These are phyloP conservation scores for Halictus ligatus DNA, from an alignment of 2,888 invertebrate genomes.

Conservation along the genomic window DNA sequence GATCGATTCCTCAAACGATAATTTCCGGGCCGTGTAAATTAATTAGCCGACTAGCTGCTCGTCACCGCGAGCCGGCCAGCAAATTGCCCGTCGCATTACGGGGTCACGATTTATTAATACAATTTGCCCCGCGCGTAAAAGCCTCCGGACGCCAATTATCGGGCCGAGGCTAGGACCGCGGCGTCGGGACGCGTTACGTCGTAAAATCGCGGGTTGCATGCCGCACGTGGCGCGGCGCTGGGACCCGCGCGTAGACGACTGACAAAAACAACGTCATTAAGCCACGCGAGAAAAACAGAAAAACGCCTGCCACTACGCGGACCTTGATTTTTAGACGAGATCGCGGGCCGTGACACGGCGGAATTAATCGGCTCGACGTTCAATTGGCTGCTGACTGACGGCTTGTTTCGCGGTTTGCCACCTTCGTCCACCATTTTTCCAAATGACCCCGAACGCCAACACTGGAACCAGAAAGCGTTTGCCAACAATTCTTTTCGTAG, in stretches of 20 bases:
- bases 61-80: slow-evolving; percentile 16
- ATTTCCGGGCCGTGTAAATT: slow-evolving; percentile 28
- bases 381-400: slow-evolving; percentile 18
- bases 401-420: slow-evolving; percentile 1
- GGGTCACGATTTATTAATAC: slow-evolving; percentile 77
- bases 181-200: slow-evolving; percentile 17
- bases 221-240: slow-evolving; percentile 9
- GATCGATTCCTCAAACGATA: slow-evolving; percentile 28
- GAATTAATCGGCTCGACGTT: slow-evolving; percentile 19
- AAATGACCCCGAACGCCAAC: neutral
- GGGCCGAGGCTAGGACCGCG: slow-evolving; percentile 36
- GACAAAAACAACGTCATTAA: slow-evolving; percentile 25
- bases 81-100: slow-evolving; percentile 52
- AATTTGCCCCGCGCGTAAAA: slow-evolving; percentile 77
- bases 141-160: slow-evolving; percentile 74
- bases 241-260: neutral
- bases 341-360: neutral
- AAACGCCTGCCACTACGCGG: neutral
- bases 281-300: neutral
- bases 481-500: neutral
- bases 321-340: slow-evolving; percentile 8
- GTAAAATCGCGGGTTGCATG: slow-evolving; percentile 34
- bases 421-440: neutral
- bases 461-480: neutral
- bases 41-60: slow-evolving; percentile 26